Evolutionary conservation across 30 jellyfish, hydroid and myxozoan species (phyloP), one percentile per base, ranked within the genome.

Genomic region (Calvadosia cruxmelitensis): DNA sequence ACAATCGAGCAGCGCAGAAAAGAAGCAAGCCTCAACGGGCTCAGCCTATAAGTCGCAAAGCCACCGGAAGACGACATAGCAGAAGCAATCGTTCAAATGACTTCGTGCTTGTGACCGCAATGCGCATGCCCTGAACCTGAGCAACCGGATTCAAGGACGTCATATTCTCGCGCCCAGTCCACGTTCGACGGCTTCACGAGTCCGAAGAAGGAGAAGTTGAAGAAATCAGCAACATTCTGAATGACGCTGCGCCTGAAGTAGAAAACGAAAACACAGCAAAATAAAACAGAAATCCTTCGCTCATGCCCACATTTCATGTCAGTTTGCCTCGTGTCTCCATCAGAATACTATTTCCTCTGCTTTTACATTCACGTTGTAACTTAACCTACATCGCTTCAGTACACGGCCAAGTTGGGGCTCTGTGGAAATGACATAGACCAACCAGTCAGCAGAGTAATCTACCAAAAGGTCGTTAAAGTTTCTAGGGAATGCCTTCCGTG

Each of bases 201-300:
- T 32, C 96, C 96, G 65, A 81, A 87, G 64, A 75, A 74, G 10
- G 96, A 79, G 61, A 80, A 24, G 50, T 87, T 83, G 70, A 87
- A 87, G 80, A 87, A 87, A 35, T 87, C 93, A 1, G 94, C 96
- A 42, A 81, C 71, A 31, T 87, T 87, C 73, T 87, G 96, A 53
- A 87, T 16, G 27, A 87, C 74, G 10, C 32, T 27, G 10, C 13
- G 13, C 13, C 27, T 23, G 27, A 27, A 16, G 24, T 5, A 3
- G 32, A 57, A 24, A 57, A 57, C 10, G 24, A 57, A 5, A 57
- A 16, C 12, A 57, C 27, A 5, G 12, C 12, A 27, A 24, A 57
- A 5, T 24, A 57, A 27, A 5, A 24, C 5, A 57, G 24, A 27
- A 57, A 57, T 5, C 24, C 12, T 10, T 49, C n/a, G n/a, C 61